Evolutionary conservation across 2,113 vertebrate species (phyloP), one percentile per base, ranked within the genome.

Genomic region (Cricetomys ansorgei): DNA sequence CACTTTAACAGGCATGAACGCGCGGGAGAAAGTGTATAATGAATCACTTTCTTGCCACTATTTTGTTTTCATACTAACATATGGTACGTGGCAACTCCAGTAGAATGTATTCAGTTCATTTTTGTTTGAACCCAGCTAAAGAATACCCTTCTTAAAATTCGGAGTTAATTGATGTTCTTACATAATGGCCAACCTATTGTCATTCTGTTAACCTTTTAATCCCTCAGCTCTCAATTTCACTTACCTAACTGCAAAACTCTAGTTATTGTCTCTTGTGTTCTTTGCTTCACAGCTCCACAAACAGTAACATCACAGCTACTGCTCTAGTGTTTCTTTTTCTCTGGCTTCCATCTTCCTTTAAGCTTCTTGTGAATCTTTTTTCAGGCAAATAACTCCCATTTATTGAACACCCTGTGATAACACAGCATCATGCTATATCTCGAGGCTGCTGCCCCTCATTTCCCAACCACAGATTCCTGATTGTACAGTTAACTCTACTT

Each of bases 11-110:
- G 50, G 10, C 40, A 5, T 0, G 1, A 80, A 59, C 64, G 15
- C 40, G 9, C 4, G 27, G 62, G 11, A 40, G 19, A 21, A 17
- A 9, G 0, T 73, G 27, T 21, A 13, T 62, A 69, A 3, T 55
- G 31, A 90, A 27, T 88, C 69, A 55, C 27, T 62, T 91, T 79
- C 29, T 81, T 85, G 57, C 85, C 16, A 80, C 37, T 79, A 3
- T 83, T 65, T 84, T 76, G 57, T 79, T 95, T 94, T 90, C 37
- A 64, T 86, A 25, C 8, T 72, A 70, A 57, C 53, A 81, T 91
- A 95, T 93, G 23, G 21, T 64, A 93, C 85, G 5, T 53, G 53
- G 31, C 19, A 96, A n/a, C 31, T 95, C 92, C 45, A 93, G 31
- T 55, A 90, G 37, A 17, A 64, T 81, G 37, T 80, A 62, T 62